These are phyloP conservation scores for Zeugodacus cucurbitae DNA, from an alignment of 1,140 invertebrate species.

Conservation along the genomic window DNA sequence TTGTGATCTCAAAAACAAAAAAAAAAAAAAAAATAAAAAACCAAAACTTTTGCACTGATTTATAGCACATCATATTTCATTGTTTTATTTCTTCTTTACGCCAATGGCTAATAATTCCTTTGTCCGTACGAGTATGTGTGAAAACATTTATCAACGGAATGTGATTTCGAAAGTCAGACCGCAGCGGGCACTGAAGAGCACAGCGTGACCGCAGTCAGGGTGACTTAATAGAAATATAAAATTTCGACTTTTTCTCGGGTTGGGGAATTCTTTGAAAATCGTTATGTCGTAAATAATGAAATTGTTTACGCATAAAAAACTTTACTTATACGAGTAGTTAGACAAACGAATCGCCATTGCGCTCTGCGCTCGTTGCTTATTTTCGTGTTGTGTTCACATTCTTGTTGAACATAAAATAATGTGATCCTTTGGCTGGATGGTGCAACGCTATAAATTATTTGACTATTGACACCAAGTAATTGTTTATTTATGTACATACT, in stretches of 20 bases:
- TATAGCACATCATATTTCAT: not conserved
- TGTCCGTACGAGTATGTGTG: constrained; percentile 12
- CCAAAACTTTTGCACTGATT: not conserved
- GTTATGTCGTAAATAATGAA: constrained; percentile 23
- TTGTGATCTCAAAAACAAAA: too few relatives aligned
- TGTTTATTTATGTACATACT: not conserved
- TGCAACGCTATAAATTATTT: not conserved
- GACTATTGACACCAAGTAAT: constrained; percentile 6
- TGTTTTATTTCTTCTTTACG: not conserved
- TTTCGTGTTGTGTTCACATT: not conserved
- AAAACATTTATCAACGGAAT: constrained; percentile 12
- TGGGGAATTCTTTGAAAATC: not conserved
- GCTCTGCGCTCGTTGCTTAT: not conserved
- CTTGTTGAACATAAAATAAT: not conserved
- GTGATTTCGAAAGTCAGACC: not conserved
- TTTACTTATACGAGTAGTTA: not conserved
- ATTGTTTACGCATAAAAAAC: constrained; percentile 26
- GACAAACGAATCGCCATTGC: too few relatives aligned
- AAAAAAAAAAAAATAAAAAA: too few relatives aligned
- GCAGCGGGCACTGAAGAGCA: not conserved
- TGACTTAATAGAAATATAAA: constrained; percentile 30
- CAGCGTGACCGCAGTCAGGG: not conserved
- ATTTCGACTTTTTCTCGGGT: not conserved
- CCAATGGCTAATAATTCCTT: not conserved
- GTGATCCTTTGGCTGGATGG: not conserved